Conservation (phyloP, 2,113 vertebrate species). For the Oplegnathus fasciatus region DNA sequence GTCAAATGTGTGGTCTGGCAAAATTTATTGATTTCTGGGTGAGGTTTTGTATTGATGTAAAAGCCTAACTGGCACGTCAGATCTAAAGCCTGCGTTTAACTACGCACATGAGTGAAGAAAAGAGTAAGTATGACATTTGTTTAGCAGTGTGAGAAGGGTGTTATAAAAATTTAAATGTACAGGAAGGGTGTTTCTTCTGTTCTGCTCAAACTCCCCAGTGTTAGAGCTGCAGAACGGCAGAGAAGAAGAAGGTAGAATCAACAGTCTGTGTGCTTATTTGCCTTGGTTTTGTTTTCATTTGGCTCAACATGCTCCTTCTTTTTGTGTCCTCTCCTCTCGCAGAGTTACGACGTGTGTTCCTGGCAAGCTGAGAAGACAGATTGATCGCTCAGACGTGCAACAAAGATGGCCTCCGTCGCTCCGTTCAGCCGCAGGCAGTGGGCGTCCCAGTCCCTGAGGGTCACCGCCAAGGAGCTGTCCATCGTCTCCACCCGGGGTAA, state of each 20-base stretch:
- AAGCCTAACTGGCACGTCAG: neutral
- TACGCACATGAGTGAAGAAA: neutral
- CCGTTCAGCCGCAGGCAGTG: constrained; percentile 91
- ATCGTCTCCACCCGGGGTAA: constrained; percentile 89
- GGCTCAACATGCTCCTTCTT: neutral
- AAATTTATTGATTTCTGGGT: constrained; percentile 45
- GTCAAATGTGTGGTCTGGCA: constrained; percentile 11
- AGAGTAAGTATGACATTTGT: neutral
- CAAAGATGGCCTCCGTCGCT: constrained; percentile 87
- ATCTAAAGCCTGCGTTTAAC: constrained; percentile 5
- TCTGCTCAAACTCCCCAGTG: neutral
- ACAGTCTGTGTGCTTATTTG: neutral
- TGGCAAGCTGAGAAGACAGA: constrained; percentile 6
- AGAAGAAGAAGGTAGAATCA: neutral
- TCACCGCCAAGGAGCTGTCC: constrained; percentile 94
- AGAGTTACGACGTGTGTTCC: constrained; percentile 5
- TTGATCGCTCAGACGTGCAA: constrained; percentile 18
- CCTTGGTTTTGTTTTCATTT: neutral
- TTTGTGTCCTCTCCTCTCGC: constrained; percentile 8
- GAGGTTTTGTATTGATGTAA: neutral
- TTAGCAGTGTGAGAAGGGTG: neutral
- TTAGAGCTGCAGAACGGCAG: neutral
- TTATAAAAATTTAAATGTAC: neutral
- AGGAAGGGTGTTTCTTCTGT: constrained; percentile 6
- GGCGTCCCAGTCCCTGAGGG: constrained; percentile 91